Percentiles rank a stretch among this genome's conserved stretches.
Evolutionary conservation across 2,797 vertebrate species (phyloP).

Genomic region (Sciurus carolinensis): DNA sequence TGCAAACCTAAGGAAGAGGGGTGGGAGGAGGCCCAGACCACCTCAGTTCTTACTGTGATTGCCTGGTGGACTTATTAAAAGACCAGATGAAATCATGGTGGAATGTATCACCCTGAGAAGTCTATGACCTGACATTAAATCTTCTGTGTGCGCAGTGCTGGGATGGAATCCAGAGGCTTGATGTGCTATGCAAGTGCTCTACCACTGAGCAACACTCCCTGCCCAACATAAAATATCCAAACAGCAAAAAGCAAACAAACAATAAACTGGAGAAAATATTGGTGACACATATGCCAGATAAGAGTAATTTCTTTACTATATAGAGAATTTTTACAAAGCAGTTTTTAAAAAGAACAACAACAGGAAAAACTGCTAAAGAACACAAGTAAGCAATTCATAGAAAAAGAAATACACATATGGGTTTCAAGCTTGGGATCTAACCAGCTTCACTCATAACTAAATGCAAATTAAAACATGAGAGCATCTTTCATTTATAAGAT

Average conservation of each 20-base stretch:
- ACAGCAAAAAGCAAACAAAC: neutral
- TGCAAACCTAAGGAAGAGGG: neutral
- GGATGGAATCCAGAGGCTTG: too few species aligned
- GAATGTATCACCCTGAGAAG: neutral
- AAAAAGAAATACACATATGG: neutral
- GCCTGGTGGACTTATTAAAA: neutral
- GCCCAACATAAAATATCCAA: neutral
- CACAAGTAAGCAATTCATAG: slow-evolving; percentile 13
- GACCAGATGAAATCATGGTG: neutral
- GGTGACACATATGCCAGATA: neutral
- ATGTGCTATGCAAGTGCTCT: too few species aligned
- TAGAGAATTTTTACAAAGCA: slow-evolving; percentile 37
- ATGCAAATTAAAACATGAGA: slow-evolving; percentile 34
- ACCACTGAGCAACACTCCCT: too few species aligned
- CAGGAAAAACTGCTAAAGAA: neutral
- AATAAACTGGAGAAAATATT: slow-evolving; percentile 9
- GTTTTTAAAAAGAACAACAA: slow-evolving; percentile 6
- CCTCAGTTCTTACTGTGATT: neutral
- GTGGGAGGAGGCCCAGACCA: neutral
- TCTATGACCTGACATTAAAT: neutral
- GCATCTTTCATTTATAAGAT: slow-evolving; percentile 18
- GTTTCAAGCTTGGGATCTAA: neutral
- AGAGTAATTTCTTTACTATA: slow-evolving; percentile 59
- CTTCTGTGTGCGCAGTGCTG: too few species aligned
- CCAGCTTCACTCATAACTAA: slow-evolving; percentile 21